Evolutionary conservation across 2,888 invertebrate species (phyloP), one percentile per base, ranked within the genome.

Genomic region (Drosophila kambysellisi): DNA sequence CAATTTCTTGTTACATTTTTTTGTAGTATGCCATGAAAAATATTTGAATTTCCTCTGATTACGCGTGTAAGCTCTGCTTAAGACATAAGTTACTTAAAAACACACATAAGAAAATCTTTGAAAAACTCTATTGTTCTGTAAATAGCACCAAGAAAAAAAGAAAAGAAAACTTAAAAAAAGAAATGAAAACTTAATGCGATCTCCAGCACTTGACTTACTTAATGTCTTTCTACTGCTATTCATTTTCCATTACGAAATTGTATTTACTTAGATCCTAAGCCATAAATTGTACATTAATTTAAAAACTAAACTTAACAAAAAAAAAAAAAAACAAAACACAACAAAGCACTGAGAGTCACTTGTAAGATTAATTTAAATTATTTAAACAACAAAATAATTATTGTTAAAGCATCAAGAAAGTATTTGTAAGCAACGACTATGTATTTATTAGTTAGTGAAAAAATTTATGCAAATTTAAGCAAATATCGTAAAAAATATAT

Each of bases 401-500:
- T 74, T 83, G 70, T 82, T 87, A 74, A 54, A 52, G 25, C 33
- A 51, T 30, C 30, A 66, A 66, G 39, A 64, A 59, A 35, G 51
- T 82, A 70, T 64, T 43, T 70, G 25, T 76, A 82, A 79, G 81
- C 70, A 63, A 80, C 58, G 72, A 81, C 79, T 76, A 83, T 83
- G 79, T 89, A 90, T 81, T 81, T 87, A 86, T 88, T 88, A 90
- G 87, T 88, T 90, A 88, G 89, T 76, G 57, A 83, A 83, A 68
- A 66, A 75, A 86, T 79, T 75, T 89, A 86, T 89, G 74, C 76
- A 87, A 87, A 80, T 90, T 81, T 81, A 81, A 76, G 73, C 70
- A 76, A 81, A 83, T 72, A 82, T 70, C 72, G 73, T 76, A 48
- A 61, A 72, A 84, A 75, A 84, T 79, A 76, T 86, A 86, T 83